phyloP scores from a whole-genome alignment of 2,797 vertebrate genomes.

The Oryzias sinensis region DNA sequence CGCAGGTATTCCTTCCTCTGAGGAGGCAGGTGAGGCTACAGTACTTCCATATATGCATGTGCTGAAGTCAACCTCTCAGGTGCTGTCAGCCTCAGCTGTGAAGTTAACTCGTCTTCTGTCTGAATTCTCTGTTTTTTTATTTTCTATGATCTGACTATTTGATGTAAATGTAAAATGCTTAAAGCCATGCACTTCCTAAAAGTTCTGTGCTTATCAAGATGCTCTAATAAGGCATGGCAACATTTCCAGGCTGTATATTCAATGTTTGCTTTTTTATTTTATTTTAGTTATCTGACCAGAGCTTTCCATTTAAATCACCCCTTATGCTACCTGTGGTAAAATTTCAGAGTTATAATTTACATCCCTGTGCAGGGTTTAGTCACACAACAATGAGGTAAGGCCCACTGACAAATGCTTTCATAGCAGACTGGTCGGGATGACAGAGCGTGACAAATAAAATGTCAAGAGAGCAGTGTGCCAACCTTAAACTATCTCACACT shows the following conservation, averaged over 20 bases:
- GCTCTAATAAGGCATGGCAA: conserved; percentile 14
- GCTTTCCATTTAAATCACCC: conserved; percentile 25
- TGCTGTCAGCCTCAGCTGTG: no score
- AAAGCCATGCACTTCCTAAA: background rate
- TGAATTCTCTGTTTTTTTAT: no score
- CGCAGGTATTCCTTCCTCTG: no score
- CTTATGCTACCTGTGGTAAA: conserved; percentile 36
- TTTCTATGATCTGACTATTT: no score
- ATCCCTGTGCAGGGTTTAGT: conserved; percentile 53
- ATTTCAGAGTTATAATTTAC: conserved; percentile 49
- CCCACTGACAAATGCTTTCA: conserved; percentile 44
- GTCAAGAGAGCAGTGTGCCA: conserved; percentile 53
- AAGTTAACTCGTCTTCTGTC: no score
- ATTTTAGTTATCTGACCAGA: conserved; percentile 39
- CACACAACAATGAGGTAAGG: conserved; percentile 52
- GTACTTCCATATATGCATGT: no score
- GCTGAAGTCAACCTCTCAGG: no score
- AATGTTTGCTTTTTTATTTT: conserved; percentile 3
- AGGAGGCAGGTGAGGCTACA: no score
- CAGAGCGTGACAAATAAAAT: conserved; percentile 62
- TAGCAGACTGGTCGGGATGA: conserved; percentile 41
- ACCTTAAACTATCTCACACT: conserved; percentile 38
- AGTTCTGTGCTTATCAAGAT: background rate
- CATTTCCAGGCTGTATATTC: conserved; percentile 8
- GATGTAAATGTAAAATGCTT: conserved; percentile 22